Evolutionary conservation across 2,888 invertebrate genomes (phyloP).

Genomic region (Gordius sp.): DNA sequence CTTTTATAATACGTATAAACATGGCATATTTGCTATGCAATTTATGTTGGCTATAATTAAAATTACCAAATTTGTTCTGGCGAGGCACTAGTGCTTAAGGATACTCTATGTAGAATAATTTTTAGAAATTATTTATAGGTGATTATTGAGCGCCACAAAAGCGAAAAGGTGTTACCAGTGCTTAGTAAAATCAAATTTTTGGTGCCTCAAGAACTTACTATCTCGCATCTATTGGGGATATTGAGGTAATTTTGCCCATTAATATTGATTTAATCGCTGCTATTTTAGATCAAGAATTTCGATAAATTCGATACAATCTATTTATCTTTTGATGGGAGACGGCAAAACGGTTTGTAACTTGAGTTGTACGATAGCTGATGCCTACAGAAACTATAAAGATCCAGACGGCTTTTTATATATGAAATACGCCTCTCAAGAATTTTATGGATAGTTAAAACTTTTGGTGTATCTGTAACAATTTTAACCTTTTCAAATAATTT

Average conservation of each 20-base stretch:
- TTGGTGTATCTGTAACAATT: no score
- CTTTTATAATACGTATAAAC: no score
- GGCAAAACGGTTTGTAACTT: constrained; percentile 46
- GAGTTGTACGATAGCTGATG: constrained; percentile 51
- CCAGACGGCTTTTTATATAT: constrained; percentile 57
- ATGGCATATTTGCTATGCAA: no score
- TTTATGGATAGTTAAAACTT: constrained; percentile 46
- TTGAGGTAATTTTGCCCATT: constrained; percentile 38
- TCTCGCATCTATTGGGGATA: constrained; percentile 59
- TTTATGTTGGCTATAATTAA: no score
- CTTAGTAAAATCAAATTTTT: constrained; percentile 59
- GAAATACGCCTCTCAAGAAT: constrained; percentile 65
- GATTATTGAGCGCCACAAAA: constrained; percentile 52
- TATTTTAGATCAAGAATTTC: constrained; percentile 35
- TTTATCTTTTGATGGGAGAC: constrained; percentile 56
- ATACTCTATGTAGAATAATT: no score
- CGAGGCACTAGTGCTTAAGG: no score
- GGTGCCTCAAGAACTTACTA: constrained; percentile 60
- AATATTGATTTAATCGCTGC: constrained; percentile 9
- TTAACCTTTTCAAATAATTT: no score
- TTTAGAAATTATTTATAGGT: constrained; percentile 33
- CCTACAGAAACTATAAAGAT: constrained; percentile 47
- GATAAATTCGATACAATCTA: constrained; percentile 41
- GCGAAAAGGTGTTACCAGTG: constrained; percentile 46
- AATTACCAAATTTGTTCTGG: background rate